phyloP scores from a whole-genome alignment of 2,797 vertebrate genomes.

The Acestrorhynchus altus region DNA sequence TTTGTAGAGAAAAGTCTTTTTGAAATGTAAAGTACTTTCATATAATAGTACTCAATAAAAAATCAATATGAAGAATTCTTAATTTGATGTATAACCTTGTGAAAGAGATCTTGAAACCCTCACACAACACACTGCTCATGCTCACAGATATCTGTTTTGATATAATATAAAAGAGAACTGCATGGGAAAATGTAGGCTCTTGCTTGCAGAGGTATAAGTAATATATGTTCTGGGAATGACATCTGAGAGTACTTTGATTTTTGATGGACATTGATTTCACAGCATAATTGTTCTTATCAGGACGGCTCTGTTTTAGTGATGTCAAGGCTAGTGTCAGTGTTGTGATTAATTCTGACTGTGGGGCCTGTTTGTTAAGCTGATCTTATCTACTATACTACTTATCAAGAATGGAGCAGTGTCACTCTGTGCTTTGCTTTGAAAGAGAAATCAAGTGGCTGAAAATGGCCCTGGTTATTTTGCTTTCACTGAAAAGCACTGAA shows the following conservation, averaged over 20 bases:
- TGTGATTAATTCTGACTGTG: conserved; percentile 41
- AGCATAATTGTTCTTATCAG: background rate
- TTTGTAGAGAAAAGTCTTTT: too few species aligned
- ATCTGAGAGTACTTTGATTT: background rate
- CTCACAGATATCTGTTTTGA: too few species aligned
- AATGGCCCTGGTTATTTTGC: conserved; percentile 22
- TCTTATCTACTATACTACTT: conserved; percentile 38
- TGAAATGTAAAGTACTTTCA: too few species aligned
- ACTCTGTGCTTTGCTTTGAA: background rate
- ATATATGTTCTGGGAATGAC: background rate
- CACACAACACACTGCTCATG: too few species aligned
- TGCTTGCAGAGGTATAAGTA: too few species aligned
- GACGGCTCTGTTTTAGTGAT: background rate
- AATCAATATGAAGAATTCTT: too few species aligned
- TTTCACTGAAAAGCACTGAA: background rate
- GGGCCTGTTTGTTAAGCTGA: conserved; percentile 25
- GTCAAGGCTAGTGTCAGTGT: conserved; percentile 21
- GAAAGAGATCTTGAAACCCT: too few species aligned
- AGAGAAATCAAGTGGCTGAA: conserved; percentile 25
- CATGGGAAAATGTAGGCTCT: background rate
- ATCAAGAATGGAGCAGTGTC: background rate
- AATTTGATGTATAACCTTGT: too few species aligned
- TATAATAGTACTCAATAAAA: too few species aligned
- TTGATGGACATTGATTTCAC: background rate
- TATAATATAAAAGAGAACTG: too few species aligned